Percentiles rank a stretch among this genome's conserved stretches.
Conservation (phyloP, 2,888 invertebrate species). For the Netelia virgata region DNA sequence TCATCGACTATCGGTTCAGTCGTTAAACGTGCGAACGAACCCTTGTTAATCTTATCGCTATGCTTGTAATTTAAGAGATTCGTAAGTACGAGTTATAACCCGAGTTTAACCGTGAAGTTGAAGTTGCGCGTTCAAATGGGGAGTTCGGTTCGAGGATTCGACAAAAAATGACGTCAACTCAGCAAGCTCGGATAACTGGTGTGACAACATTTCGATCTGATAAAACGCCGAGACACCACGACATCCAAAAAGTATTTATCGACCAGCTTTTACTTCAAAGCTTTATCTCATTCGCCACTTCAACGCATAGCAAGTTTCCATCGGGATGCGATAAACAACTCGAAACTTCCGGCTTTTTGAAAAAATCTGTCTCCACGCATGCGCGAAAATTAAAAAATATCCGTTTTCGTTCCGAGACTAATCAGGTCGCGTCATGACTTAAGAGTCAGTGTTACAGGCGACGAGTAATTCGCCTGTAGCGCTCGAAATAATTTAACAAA, state of each 20-base stretch:
- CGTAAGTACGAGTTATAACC: neutral
- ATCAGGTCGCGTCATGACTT: too few relatives aligned
- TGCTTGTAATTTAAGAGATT: neutral
- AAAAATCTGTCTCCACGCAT: neutral
- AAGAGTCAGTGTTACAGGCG: too few relatives aligned
- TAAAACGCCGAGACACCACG: too few relatives aligned
- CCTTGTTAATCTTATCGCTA: neutral
- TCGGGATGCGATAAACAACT: neutral
- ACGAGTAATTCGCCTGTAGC: too few relatives aligned
- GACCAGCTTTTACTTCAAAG: too few relatives aligned
- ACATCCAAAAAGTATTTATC: too few relatives aligned
- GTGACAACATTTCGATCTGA: neutral
- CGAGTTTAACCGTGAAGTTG: neutral
- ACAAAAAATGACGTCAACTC: conserved; percentile 18
- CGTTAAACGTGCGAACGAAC: too few relatives aligned
- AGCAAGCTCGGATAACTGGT: conserved; percentile 5
- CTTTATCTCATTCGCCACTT: neutral
- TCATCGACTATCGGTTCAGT: too few relatives aligned
- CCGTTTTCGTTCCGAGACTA: too few relatives aligned
- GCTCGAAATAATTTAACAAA: too few relatives aligned
- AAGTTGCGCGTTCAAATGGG: neutral
- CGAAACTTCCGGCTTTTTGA: neutral
- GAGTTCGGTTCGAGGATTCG: conserved; percentile 1
- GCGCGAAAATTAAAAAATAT: too few relatives aligned
- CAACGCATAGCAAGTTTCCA: neutral